phyloP scores from a whole-genome alignment of 2,888 invertebrate species.

The Ophonus ardosiacus region DNA sequence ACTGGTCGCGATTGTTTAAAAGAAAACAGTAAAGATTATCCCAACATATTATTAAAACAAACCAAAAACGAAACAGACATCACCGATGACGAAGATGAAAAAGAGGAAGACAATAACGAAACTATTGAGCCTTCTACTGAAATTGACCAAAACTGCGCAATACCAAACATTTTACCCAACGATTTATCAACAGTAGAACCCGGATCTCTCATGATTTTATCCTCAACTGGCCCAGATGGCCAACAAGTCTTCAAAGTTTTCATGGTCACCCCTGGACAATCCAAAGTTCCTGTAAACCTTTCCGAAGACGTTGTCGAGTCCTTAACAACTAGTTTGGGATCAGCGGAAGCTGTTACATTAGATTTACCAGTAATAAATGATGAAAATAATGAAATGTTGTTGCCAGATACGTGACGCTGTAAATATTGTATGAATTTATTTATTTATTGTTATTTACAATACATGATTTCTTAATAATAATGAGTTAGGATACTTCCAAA shows the following conservation, averaged over 20 bases:
- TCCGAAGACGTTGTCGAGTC: conserved; percentile 72
- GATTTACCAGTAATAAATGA: conserved; percentile 59
- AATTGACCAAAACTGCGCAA: conserved; percentile 7
- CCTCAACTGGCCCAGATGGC: conserved; percentile 73
- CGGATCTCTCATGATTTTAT: conserved; percentile 77
- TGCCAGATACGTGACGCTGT: conserved; percentile 17
- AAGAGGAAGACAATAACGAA: conserved; percentile 64
- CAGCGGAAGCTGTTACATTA: conserved; percentile 36
- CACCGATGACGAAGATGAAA: not conserved
- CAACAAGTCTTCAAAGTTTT: conserved; percentile 77
- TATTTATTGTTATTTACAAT: conserved; percentile 51
- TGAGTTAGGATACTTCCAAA: conserved; percentile 79
- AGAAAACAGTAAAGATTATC: not conserved
- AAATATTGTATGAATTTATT: conserved; percentile 48
- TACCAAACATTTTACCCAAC: conserved; percentile 26
- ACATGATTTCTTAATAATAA: conserved; percentile 23
- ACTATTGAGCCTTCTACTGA: conserved; percentile 27
- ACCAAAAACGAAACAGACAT: conserved; percentile 1
- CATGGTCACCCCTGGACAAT: conserved; percentile 75
- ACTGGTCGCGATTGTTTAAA: not conserved
- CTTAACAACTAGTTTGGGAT: conserved; percentile 45
- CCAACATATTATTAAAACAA: conserved; percentile 57
- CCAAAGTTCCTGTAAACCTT: conserved; percentile 72
- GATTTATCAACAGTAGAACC: conserved; percentile 72
- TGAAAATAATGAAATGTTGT: not conserved